Percentiles rank a stretch among this genome's conserved stretches.
Conservation (phyloP, 2,888 invertebrate genomes). For the Ptycholaimellus sp. region DNA sequence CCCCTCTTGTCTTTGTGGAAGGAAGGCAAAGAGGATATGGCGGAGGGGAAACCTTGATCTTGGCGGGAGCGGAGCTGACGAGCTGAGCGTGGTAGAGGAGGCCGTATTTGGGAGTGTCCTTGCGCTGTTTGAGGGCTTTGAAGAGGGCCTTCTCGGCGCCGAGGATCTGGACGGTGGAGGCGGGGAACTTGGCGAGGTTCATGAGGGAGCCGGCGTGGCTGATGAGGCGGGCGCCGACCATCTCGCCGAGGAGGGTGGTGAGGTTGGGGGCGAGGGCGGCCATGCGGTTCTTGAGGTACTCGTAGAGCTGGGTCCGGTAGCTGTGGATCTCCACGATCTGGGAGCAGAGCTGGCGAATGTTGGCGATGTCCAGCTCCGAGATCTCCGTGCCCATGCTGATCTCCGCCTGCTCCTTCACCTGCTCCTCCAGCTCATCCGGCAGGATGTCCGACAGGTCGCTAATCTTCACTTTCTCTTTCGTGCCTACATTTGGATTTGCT, state of each 20-base stretch:
- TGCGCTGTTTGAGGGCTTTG: slow-evolving; percentile 79
- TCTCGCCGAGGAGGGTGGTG: slow-evolving; percentile 75
- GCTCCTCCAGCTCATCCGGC: slow-evolving; percentile 68
- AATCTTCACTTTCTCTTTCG: slow-evolving; percentile 54
- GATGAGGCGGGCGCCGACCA: slow-evolving; percentile 83
- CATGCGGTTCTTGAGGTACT: slow-evolving; percentile 81
- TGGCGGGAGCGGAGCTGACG: slow-evolving; percentile 62
- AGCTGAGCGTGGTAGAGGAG: slow-evolving; percentile 84
- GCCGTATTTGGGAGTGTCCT: slow-evolving; percentile 96
- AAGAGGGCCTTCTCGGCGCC: slow-evolving; percentile 96
- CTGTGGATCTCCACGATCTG: slow-evolving; percentile 75
- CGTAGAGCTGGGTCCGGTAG: slow-evolving; percentile 58
- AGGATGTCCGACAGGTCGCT: slow-evolving; percentile 73
- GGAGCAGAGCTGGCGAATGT: slow-evolving; percentile 71
- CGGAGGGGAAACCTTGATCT: too few relatives aligned
- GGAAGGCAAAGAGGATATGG: too few relatives aligned
- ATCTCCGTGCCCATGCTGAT: slow-evolving; percentile 99
- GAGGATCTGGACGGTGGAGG: slow-evolving; percentile 86
- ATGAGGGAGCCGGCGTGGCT: slow-evolving; percentile 74
- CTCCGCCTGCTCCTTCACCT: slow-evolving; percentile 84
- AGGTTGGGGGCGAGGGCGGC: slow-evolving; percentile 94
- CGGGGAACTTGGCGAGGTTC: slow-evolving; percentile 86
- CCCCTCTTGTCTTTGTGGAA: too few relatives aligned
- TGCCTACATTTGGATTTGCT: slow-evolving; percentile 41
- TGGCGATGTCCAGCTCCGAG: slow-evolving; percentile 71